Conservation (phyloP, 2,113 vertebrate species). For the Rhynchopsitta pachyrhyncha region DNA sequence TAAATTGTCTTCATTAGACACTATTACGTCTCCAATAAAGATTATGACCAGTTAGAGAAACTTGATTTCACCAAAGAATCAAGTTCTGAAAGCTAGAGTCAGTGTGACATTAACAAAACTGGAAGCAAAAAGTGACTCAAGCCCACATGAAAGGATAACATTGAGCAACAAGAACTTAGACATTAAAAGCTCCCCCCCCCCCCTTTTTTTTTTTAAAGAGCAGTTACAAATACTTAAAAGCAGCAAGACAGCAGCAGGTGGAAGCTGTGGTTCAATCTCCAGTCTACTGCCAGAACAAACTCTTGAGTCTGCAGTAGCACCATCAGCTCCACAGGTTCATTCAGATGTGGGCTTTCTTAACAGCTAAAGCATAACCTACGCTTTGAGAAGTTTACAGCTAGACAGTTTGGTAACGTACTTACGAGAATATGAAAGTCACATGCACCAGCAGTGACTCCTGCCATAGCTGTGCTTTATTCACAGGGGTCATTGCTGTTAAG, state of each 20-base stretch:
- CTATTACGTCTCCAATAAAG: background rate
- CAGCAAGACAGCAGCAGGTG: background rate
- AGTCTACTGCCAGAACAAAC: background rate
- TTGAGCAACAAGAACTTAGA: background rate
- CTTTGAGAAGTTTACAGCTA: background rate
- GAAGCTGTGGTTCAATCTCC: background rate
- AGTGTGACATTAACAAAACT: background rate
- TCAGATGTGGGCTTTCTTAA: background rate
- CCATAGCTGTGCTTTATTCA: too few species aligned
- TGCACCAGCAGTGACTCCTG: accelerated
- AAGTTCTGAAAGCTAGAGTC: background rate
- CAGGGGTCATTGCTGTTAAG: background rate
- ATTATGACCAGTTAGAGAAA: background rate
- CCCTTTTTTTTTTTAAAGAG: background rate
- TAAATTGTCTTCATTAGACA: background rate
- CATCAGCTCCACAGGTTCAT: background rate
- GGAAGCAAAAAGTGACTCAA: conserved; percentile 37
- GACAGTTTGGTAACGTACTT: background rate
- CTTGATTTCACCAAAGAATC: background rate
- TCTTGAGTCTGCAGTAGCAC: background rate
- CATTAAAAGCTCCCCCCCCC: background rate
- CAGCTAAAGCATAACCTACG: accelerated
- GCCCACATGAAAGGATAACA: conserved; percentile 52
- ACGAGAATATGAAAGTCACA: background rate
- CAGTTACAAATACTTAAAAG: background rate